phyloP scores from a whole-genome alignment of 2,113 vertebrate genomes.

The Dermatemys mawii region DNA sequence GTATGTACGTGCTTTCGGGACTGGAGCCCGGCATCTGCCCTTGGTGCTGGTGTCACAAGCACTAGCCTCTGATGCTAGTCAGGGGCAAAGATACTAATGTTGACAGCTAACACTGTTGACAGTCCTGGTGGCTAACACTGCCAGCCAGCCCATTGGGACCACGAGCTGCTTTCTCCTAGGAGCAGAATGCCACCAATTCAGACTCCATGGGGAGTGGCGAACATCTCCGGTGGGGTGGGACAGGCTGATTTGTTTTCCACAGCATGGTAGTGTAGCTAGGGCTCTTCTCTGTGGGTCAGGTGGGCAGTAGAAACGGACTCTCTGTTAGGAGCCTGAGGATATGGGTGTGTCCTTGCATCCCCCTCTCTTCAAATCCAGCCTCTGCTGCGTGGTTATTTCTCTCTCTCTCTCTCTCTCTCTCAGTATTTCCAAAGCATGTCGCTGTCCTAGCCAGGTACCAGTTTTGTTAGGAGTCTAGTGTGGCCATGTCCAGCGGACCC shows the following conservation, averaged over 20 bases:
- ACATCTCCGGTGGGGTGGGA: neutral
- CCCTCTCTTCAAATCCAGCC: neutral
- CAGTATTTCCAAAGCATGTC: neutral
- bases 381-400: neutral
- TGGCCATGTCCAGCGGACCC: neutral
- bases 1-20: neutral
- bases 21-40: neutral
- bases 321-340: neutral
- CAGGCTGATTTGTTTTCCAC: neutral
- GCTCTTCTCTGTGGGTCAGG: neutral
- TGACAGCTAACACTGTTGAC: neutral
- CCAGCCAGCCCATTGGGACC: neutral
- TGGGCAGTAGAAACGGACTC: neutral
- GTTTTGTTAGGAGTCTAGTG: accelerated
- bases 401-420: neutral
- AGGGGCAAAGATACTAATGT: neutral
- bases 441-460: neutral
- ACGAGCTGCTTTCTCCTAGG: neutral
- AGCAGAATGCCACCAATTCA: neutral
- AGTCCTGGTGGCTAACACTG: neutral
- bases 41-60: neutral
- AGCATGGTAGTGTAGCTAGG: neutral
- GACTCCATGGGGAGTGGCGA: neutral
- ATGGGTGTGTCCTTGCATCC: neutral
- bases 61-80: neutral